phyloP scores from a whole-genome alignment of 2,888 invertebrate genomes.

The Brenthis hecate region DNA sequence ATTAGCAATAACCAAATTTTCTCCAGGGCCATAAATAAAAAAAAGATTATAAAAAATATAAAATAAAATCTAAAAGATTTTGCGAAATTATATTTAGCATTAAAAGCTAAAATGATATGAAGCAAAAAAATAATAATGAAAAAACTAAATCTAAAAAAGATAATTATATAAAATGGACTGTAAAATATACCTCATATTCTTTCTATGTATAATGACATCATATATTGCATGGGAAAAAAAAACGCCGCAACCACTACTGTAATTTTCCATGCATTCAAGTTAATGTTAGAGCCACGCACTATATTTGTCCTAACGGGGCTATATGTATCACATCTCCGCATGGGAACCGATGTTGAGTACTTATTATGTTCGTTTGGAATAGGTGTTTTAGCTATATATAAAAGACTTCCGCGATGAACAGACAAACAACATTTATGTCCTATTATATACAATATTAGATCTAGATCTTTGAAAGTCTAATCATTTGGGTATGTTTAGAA shows the following conservation, averaged over 20 bases:
- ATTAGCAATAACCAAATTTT: too few species aligned
- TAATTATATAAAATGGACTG: slow-evolving; percentile 44
- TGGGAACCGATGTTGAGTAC: slow-evolving; percentile 55
- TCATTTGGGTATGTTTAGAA: too few species aligned
- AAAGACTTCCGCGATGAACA: too few species aligned
- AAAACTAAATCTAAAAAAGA: neutral
- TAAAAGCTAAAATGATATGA: neutral
- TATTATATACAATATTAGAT: too few species aligned
- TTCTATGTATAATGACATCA: slow-evolving; percentile 45
- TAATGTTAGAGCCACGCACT: slow-evolving; percentile 67
- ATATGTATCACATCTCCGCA: slow-evolving; percentile 62
- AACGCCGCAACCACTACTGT: slow-evolving; percentile 56
- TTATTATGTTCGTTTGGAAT: slow-evolving; percentile 34
- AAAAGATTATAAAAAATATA: too few species aligned
- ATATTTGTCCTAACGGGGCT: slow-evolving; percentile 73
- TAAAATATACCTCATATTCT: slow-evolving; percentile 44
- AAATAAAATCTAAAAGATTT: too few species aligned
- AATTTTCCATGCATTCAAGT: slow-evolving; percentile 68
- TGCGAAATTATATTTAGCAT: too few species aligned
- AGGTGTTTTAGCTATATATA: neutral
- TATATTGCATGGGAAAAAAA: slow-evolving; percentile 58
- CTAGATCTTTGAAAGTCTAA: too few species aligned
- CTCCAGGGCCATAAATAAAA: too few species aligned
- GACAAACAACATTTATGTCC: too few species aligned
- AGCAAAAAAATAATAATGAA: neutral